Evolutionary conservation across 1,140 invertebrate species (phyloP).

Genomic region (Goniozus legneri): DNA sequence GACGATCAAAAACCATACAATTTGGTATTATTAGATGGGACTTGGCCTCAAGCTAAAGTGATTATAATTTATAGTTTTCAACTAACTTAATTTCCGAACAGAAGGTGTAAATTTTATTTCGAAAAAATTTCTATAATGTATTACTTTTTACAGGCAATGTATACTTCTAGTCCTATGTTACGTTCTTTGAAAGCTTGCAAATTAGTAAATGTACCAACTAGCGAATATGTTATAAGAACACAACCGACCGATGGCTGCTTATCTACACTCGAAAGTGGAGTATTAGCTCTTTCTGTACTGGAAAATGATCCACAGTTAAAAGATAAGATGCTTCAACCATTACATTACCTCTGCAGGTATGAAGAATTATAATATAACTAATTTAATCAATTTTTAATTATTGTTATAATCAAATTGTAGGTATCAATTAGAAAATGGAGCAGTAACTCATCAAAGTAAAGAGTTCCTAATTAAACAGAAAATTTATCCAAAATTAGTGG

Average conservation of each 20-base stretch:
- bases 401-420: slow-evolving; percentile 23
- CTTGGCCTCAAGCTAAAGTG: slow-evolving; percentile 87
- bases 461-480: slow-evolving; percentile 84
- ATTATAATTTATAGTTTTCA: slow-evolving; percentile 34
- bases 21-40: slow-evolving; percentile 86
- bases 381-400: slow-evolving; percentile 21
- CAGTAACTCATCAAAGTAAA: slow-evolving; percentile 89
- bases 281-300: slow-evolving; percentile 73
- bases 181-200: slow-evolving; percentile 71
- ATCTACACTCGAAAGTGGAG: slow-evolving; percentile 87
- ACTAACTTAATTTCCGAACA: not conserved
- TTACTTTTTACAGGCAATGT: slow-evolving; percentile 62
- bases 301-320: slow-evolving; percentile 68
- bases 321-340: slow-evolving; percentile 69
- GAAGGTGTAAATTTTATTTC: too few species aligned
- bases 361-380: slow-evolving; percentile 6
- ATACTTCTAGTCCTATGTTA: slow-evolving; percentile 67
- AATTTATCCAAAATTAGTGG: slow-evolving; percentile 78
- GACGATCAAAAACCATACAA: slow-evolving; percentile 62
- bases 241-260: slow-evolving; percentile 89
- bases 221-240: slow-evolving; percentile 88
- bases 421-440: slow-evolving; percentile 83
- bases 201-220: slow-evolving; percentile 66
- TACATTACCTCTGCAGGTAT: slow-evolving; percentile 76
- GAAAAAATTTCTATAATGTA: slow-evolving; percentile 30